phyloP scores from a whole-genome alignment of 2,113 vertebrate species.

The Oostethus manadensis region DNA sequence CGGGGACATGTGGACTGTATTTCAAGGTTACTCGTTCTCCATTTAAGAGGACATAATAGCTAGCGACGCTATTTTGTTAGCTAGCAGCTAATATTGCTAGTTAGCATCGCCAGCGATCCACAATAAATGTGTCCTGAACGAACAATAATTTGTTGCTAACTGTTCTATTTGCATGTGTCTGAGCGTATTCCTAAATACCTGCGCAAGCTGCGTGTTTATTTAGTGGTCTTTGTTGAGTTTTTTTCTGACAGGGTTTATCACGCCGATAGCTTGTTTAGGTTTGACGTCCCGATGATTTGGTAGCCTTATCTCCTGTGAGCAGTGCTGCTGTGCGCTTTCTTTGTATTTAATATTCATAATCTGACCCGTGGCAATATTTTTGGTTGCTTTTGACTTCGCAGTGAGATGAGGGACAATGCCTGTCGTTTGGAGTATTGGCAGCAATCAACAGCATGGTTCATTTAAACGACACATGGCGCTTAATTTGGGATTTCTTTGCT shows the following conservation, averaged over 20 bases:
- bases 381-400: neutral
- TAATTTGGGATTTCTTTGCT: too few relatives aligned
- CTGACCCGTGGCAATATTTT: conserved; percentile 19
- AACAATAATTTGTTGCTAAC: neutral
- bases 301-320: conserved; percentile 8
- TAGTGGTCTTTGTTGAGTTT: neutral
- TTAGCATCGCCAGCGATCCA: too few relatives aligned
- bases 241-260: conserved; percentile 3
- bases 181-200: neutral
- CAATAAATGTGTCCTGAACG: neutral
- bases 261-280: neutral
- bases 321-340: conserved; percentile 15
- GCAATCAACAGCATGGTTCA: too few relatives aligned
- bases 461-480: too few relatives aligned
- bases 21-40: conserved; percentile 29
- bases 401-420: neutral
- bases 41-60: conserved; percentile 22
- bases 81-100: conserved; percentile 31
- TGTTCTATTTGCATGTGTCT: neutral
- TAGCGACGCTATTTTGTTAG: conserved; percentile 26
- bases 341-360: conserved; percentile 2
- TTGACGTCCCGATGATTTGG: conserved; percentile 8
- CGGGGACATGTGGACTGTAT: conserved; percentile 6
- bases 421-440: neutral
- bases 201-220: neutral